Base-by-base conservation (phyloP, 2,888 invertebrate species). In the Vannuccia rotundouncinata region DNA sequence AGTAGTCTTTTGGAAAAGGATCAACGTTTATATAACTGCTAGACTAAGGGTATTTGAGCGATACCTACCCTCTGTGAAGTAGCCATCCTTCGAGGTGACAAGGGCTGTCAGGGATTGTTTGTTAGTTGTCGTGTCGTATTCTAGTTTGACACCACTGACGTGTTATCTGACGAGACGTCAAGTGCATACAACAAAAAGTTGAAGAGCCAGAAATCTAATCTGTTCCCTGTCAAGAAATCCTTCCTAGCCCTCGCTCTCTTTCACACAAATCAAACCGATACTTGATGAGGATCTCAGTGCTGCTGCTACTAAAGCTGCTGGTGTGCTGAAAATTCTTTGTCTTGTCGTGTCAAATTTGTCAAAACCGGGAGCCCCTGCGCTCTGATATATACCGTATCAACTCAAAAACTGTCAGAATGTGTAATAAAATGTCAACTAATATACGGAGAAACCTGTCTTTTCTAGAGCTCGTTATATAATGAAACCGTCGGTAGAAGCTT, bases 141-240 rank as follows among this genome's bases (percentile, higher is more conserved):
- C 10, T n/a, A n/a, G n/a, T 66, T 66, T 66, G 66, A 66, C 66
- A 66, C 66, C 66, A 22, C 17, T 66, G 66, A 66, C 66, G 66
- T n/a, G n/a, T 66, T 66, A 66, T 66, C 66, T n/a, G 66, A 66
- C 66, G 66, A 22, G 66, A 66, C 66, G 66, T 66, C 66, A 66
- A 66, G 66, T 66, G 66, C 22, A 13, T 45, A 17, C 5, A 45
- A n/a, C n/a, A 45, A 45, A 45, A 45, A 13, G 17, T 45, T 17
- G 45, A 45, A 45, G 45, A 45, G 45, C 5, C 10, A 45, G 45
- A 45, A 66, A 5, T 66, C 66, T 66, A 5, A 5, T 22, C 22
- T 66, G 66, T 66, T 2, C 25, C 25, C 22, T 22, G 5, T 66
- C 25, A 66, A 22, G 66, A 66, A 22, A 66, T 45, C 45, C 45